These are phyloP conservation scores for Heliconius hewitsoni DNA, from an alignment of 1,140 invertebrate genomes.

Conservation along the genomic window DNA sequence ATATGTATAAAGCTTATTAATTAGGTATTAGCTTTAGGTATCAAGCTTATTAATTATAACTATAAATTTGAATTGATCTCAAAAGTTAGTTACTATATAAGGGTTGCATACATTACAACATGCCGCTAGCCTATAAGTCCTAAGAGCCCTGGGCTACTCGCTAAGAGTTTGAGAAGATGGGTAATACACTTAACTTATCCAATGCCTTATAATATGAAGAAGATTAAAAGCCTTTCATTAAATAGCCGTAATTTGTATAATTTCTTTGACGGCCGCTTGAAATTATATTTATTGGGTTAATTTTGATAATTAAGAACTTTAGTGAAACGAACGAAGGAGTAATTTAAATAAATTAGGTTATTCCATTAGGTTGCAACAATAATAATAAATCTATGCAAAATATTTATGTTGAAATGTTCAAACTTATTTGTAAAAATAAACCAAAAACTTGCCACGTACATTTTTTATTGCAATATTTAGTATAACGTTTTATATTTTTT, in stretches of 20 bases:
- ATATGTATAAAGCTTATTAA: too few species aligned
- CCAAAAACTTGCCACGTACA: too few species aligned
- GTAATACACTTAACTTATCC: not conserved
- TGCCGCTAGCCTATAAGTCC: not conserved
- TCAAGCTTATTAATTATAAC: not conserved
- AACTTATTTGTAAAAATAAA: not conserved
- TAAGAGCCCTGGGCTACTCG: not conserved
- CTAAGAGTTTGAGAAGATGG: not conserved
- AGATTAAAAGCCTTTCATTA: conserved; percentile 8
- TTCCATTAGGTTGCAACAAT: not conserved
- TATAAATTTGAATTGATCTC: too few species aligned
- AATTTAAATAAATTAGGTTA: not conserved
- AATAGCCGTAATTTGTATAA: conserved; percentile 15
- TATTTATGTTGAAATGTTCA: not conserved
- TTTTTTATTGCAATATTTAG: too few species aligned
- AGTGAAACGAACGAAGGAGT: not conserved
- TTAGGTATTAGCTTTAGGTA: too few species aligned
- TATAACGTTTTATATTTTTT: too few species aligned
- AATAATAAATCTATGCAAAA: not conserved
- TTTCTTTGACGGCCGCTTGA: not conserved
- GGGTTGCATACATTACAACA: not conserved
- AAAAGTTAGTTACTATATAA: not conserved
- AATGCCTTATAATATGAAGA: not conserved
- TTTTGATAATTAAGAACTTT: conserved; percentile 1
- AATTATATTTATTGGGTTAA: conserved; percentile 11